A percentile compares a stretch with the other conserved stretches of the same genome.
Conservation (phyloP, 2,113 vertebrate genomes). For the Pitta sordida region DNA sequence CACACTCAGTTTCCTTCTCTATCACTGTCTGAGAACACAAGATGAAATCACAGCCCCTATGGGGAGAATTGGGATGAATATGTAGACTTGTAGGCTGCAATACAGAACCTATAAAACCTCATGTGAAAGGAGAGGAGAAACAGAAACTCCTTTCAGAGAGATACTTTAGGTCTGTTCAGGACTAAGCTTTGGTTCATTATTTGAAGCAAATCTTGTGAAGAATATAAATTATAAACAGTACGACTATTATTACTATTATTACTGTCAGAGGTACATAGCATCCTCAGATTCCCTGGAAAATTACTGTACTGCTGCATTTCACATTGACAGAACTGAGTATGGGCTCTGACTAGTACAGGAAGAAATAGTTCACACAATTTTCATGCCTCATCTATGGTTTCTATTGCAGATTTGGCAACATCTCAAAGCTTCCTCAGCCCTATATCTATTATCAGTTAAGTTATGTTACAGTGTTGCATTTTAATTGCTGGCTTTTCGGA, state of each 20-base stretch:
- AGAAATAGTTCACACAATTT: conserved; percentile 1
- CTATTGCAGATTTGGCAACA: conserved; percentile 39
- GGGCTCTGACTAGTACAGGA: background rate
- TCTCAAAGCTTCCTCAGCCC: conserved; percentile 10
- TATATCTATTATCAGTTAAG: conserved; percentile 42
- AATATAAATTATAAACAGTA: background rate
- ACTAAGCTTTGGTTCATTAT: background rate
- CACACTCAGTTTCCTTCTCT: background rate
- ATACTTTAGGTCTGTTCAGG: background rate
- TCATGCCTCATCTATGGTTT: conserved; percentile 10
- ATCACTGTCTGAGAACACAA: background rate
- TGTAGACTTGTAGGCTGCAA: fast-evolving
- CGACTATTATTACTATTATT: background rate
- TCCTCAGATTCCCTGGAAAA: background rate
- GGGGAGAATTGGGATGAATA: background rate
- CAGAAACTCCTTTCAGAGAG: background rate
- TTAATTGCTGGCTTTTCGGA: conserved; percentile 70
- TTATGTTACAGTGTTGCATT: conserved; percentile 60
- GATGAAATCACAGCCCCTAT: background rate
- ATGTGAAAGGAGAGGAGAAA: background rate
- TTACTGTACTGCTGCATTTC: background rate
- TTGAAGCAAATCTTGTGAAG: background rate
- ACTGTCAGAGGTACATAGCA: background rate
- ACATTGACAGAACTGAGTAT: fast-evolving
- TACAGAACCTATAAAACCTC: background rate